Evolutionary conservation across 2,113 vertebrate genomes (phyloP), one percentile per base, ranked within the genome.

Genomic region (Thamnaconus septentrionalis): DNA sequence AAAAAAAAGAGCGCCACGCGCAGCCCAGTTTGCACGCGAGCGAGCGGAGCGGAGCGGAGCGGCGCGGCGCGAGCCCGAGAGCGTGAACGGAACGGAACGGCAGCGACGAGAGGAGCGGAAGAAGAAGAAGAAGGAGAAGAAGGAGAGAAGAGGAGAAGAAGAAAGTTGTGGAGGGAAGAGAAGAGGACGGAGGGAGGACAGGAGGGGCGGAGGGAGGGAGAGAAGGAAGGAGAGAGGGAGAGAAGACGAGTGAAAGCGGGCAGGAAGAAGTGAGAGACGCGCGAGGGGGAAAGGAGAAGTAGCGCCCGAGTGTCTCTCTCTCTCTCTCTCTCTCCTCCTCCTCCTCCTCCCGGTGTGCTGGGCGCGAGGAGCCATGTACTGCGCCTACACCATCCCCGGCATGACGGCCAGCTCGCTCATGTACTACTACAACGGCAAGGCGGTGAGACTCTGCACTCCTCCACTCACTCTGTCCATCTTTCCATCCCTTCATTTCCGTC

Each of bases 401-500:
- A 94, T 96, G 94, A 94, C 93, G 76, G 94, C 93, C 85, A 94
- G 94, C 91, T 92, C 95, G 61, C 87, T 96, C 72, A 96, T 96
- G 94, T 97, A 96, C 89, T 97, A 95, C 93, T 97, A 96, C 92
- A 96, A 97, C 88, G 94, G 95, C 75, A 97, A 97, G 87, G 95
- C 95, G 94, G 95, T 97, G 94, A 96, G 95, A 82, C 67, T 44
- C 18, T 31, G 18, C 18, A 31, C 18, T 31, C 18, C 18, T 31
- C 18, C 18, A 31, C 18, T 31, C 18, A 31, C 18, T 31, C 18
- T 31, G 18, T 31, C 18, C 18, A 31, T 31, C 18, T 31, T 31
- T 31, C 18, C 64, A 60, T 74, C 73, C 85, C 55, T 81, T 78
- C 85, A 82, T 83, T 82, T 75, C 41, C 53, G 47, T 56, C 54